Evolutionary conservation across 2,113 vertebrate species (phyloP).

Genomic region (Lontra canadensis): DNA sequence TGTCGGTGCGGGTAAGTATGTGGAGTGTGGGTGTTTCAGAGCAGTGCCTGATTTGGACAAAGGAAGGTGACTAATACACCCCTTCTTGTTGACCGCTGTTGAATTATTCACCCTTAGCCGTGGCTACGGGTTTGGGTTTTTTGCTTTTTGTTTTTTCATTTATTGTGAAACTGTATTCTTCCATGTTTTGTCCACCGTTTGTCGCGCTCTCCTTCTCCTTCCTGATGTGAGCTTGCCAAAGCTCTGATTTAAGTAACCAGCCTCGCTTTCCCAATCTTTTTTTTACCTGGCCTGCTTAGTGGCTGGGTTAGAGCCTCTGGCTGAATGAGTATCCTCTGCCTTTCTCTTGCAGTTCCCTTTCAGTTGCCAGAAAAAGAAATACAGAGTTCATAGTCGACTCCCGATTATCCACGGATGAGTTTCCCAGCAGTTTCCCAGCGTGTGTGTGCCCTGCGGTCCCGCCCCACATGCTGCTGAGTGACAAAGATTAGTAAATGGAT

Average conservation of each 20-base stretch:
- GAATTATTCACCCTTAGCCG: background rate
- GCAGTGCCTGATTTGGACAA: constrained; percentile 13
- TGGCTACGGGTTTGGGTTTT: background rate
- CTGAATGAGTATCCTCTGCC: background rate
- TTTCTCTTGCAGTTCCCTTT: constrained; percentile 12
- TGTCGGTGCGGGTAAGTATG: constrained; percentile 57
- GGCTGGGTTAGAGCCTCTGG: background rate
- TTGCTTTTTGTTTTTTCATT: background rate
- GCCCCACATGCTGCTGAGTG: background rate
- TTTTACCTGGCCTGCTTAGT: constrained; percentile 5
- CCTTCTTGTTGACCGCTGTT: background rate
- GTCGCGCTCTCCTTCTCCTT: background rate
- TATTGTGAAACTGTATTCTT: constrained; percentile 12
- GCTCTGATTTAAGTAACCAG: constrained; percentile 13
- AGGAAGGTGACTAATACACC: constrained; percentile 11
- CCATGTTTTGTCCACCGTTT: constrained; percentile 5
- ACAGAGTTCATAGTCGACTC: constrained; percentile 1
- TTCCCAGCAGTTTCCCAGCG: background rate
- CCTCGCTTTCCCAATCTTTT: background rate
- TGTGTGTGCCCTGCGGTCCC: background rate
- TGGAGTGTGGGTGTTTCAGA: constrained; percentile 40
- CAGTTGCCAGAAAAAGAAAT: background rate
- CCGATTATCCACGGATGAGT: background rate
- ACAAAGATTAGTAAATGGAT: constrained; percentile 27
- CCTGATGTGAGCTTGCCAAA: background rate